Base-by-base conservation (phyloP, 2,113 vertebrate genomes). In the Otocyon megalotis region DNA sequence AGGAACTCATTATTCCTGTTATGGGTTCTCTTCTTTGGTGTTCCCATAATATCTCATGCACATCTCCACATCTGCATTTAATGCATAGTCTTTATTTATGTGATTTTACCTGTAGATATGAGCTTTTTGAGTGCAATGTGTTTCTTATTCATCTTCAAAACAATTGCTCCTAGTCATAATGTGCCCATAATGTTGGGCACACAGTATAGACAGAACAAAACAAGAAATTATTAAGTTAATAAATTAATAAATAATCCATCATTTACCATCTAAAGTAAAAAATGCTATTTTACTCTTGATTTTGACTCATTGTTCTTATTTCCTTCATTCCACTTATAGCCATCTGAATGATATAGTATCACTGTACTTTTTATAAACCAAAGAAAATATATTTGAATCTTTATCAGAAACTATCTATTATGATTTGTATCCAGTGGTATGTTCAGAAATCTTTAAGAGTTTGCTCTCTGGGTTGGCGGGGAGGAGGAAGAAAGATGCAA, bases 361-460 rank as follows among this genome's bases (percentile, higher is more conserved):
- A 96, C 15, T 80, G 12, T 12, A 67, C 50, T 63, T 72, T 80
- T 74, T 62, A 69, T 56, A 92, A 88, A 53, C 30, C 28, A 88
- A 85, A 65, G 30, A 77, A 82, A 92, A 92, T 91, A 63, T 28
- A 77, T 69, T 92, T 88, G 16, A 95, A 81, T 83, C 28, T 71
- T 94, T 60, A 65, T 93, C 76, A 96, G 82, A 93, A 96, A 60
- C 3, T 74, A 76, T 32, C 83, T 48, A 32, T 79, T 60, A 90
- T 48, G 54, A 90, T 77, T 92, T 93, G 19, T 62, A 56, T 48
- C 69, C 80, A 88, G 9, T 63, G 17, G 20, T 81, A 1, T 93
- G 58, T 32, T 96, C 92, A 56, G 20, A 96, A 94, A 96, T 94
- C 63, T 95, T 69, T 67, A 88, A 91, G 8, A 92, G 48, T 3